Evolutionary conservation across 2,113 vertebrate species (phyloP), one percentile per base, ranked within the genome.

Genomic region (Acanthochromis polyacanthus): DNA sequence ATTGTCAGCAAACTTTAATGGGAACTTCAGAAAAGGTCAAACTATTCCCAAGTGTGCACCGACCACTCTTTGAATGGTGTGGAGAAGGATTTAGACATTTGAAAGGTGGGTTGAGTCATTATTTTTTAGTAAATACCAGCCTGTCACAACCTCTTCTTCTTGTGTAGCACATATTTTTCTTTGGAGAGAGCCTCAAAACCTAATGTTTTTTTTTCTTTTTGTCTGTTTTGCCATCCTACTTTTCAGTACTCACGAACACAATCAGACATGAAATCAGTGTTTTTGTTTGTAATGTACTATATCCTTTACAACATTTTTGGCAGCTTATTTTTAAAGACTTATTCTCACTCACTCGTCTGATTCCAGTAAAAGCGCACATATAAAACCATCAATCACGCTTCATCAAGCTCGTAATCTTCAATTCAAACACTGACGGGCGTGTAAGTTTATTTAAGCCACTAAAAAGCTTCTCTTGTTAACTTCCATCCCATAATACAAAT

Each of bases 21-120:
- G 62, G 53, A 78, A 69, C 56, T 79, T 83, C 36, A 69, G 40
- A 45, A 86, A 76, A 72, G 51, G 55, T 32, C 48, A 72, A 69
- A 72, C 45, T 66, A 25, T 84, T 79, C 58, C 53, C 80, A 52
- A 53, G 50, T 56, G 38, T 36, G 50, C 8, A 15, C 32, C 75
- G 75, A 65, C 51, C 66, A 20, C 17, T 68, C 52, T 76, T 64
- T 67, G 36, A 51, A 58, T 46, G 36, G 25, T 25, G 3, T 25
- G 25, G 17, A 16, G 63, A 64, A 53, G n/a, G n/a, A n/a, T 36
- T 43, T 25, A 12, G 43, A 48, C 1, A 38, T 67, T 72, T 78
- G 22, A 70, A 73, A 59, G 10, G 5, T 19, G 4, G 25, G 6
- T 12, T 48, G 19, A 59, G 23, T 25, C 16, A 62, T 53, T 59